Evolutionary conservation across 1,140 invertebrate species (phyloP).

Genomic region (Drosophila triauraria): DNA sequence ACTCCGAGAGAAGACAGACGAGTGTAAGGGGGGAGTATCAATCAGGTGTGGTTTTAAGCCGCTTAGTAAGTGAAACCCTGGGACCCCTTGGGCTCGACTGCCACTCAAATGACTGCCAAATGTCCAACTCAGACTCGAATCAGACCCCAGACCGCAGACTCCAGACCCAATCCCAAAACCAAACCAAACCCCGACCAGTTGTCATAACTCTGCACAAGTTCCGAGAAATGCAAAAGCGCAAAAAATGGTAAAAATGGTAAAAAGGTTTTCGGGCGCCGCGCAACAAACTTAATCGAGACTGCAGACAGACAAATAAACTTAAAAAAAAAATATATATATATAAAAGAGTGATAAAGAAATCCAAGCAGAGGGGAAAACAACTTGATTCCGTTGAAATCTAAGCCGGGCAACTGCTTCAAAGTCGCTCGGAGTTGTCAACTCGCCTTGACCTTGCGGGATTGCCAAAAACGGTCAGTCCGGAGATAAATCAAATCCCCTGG

Average conservation of each 20-base stretch:
- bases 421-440: slow-evolving; percentile 66
- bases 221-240: slow-evolving; percentile 69
- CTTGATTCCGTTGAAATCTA: slow-evolving; percentile 73
- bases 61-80: slow-evolving; percentile 79
- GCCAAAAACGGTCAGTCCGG: slow-evolving; percentile 69
- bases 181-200: slow-evolving; percentile 45
- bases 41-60: slow-evolving; percentile 77
- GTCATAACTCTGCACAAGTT: slow-evolving; percentile 69
- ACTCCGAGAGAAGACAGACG: neutral
- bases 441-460: slow-evolving; percentile 72
- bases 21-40: slow-evolving; percentile 28
- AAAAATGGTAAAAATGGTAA: slow-evolving; percentile 35
- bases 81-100: slow-evolving; percentile 53
- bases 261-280: slow-evolving; percentile 66
- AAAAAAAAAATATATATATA: neutral
- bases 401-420: slow-evolving; percentile 53
- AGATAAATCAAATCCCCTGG: slow-evolving; percentile 68
- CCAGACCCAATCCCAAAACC: neutral
- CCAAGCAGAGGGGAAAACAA: slow-evolving; percentile 18
- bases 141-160: neutral
- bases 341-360: slow-evolving; percentile 13
- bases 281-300: slow-evolving; percentile 69
- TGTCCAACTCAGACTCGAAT: slow-evolving; percentile 13
- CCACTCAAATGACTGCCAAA: slow-evolving; percentile 50
- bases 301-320: slow-evolving; percentile 55